Evolutionary conservation across 2,888 invertebrate species (phyloP).

Genomic region (Steinernema scapterisci): DNA sequence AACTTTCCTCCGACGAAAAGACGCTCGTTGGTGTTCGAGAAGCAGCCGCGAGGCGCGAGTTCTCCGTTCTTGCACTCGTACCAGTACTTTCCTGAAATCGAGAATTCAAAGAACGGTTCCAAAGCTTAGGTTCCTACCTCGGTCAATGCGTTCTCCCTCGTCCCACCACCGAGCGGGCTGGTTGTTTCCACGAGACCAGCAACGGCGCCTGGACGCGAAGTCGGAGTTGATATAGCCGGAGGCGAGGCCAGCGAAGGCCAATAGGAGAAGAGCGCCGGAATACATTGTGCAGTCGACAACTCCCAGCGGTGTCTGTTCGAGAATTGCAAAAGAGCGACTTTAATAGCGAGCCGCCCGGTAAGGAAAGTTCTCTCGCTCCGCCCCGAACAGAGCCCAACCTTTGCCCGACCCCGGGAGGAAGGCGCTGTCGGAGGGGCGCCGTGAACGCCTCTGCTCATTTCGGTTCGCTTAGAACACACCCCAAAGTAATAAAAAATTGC

Average conservation of each 20-base stretch:
- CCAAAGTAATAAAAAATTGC: not conserved
- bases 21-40: constrained; percentile 45
- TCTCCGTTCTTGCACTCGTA: constrained; percentile 68
- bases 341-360: constrained; percentile 7
- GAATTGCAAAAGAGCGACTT: constrained; percentile 33
- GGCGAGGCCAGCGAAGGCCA: constrained; percentile 25
- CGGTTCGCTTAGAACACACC: not conserved
- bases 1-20: constrained; percentile 49
- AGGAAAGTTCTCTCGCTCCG: constrained; percentile 12
- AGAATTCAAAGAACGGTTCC: no score
- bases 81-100: constrained; percentile 63
- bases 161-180: constrained; percentile 56
- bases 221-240: constrained; percentile 27
- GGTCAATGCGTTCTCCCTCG: constrained; percentile 51
- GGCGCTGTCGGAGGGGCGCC: not conserved
- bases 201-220: constrained; percentile 34
- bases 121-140: constrained; percentile 38
- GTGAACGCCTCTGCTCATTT: not conserved
- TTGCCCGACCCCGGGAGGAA: constrained; percentile 20
- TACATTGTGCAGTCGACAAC: not conserved
- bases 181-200: constrained; percentile 58
- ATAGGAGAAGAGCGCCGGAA: constrained; percentile 27
- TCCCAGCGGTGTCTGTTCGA: constrained; percentile 19
- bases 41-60: constrained; percentile 55
- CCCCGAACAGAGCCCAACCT: not conserved